phyloP scores from a whole-genome alignment of 2,113 vertebrate species.

The Pelecanoides urinatrix region DNA sequence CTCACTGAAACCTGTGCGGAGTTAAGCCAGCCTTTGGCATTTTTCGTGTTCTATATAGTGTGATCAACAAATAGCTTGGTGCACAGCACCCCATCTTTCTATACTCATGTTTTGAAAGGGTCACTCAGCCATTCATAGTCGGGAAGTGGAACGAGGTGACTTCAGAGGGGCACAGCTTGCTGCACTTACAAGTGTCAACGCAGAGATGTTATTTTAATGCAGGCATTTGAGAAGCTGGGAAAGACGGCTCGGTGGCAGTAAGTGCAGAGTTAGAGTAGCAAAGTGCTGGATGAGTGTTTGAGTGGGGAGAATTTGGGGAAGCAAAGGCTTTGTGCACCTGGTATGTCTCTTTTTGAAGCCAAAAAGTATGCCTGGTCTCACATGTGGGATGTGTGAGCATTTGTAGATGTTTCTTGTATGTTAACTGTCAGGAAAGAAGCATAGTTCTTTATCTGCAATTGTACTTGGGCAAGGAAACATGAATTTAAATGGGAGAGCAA shows the following conservation, averaged over 20 bases:
- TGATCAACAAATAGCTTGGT: too few relatives aligned
- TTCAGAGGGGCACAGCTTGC: not conserved
- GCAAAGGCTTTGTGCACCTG: not conserved
- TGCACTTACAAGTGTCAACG: not conserved
- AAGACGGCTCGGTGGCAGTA: not conserved
- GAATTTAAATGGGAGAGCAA: not conserved
- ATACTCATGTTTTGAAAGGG: not conserved
- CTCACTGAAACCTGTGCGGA: not conserved
- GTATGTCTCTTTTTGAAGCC: not conserved
- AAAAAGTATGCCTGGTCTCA: not conserved
- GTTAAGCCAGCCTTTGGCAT: not conserved
- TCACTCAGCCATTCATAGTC: not conserved
- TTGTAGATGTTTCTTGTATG: not conserved
- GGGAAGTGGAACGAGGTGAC: not conserved
- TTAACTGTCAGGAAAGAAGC: not conserved
- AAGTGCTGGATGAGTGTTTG: not conserved
- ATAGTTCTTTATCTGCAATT: not conserved
- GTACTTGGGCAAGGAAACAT: not conserved
- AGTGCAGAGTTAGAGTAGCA: not conserved
- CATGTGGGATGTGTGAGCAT: not conserved
- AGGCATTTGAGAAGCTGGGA: not conserved
- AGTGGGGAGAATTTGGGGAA: not conserved
- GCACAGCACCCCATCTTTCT: not conserved
- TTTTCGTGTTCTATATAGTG: fast-evolving
- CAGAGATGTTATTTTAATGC: not conserved